Evolutionary conservation across 2,797 vertebrate genomes (phyloP).

Genomic region (Microchirus variegatus): DNA sequence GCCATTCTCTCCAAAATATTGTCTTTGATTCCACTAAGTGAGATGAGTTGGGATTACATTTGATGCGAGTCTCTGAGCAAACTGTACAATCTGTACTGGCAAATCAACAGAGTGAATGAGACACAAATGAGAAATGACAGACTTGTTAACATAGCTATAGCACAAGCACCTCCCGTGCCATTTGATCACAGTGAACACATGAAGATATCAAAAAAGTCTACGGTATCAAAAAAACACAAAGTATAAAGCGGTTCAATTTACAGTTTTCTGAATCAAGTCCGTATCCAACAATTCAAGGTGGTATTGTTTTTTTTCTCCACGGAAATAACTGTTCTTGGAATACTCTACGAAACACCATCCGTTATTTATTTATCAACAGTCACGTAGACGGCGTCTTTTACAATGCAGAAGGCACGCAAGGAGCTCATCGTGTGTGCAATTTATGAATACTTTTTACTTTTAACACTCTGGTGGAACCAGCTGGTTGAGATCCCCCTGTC

Average conservation of each 20-base stretch:
- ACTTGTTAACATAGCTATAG: constrained; percentile 61
- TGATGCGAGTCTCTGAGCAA: constrained; percentile 53
- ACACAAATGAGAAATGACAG: constrained; percentile 60
- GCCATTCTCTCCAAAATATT: constrained; percentile 68
- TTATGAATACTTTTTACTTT: constrained; percentile 28
- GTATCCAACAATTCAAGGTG: constrained; percentile 42
- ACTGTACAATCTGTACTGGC: constrained; percentile 67
- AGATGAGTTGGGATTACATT: constrained; percentile 49
- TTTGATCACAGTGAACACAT: constrained; percentile 75
- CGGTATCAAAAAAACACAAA: constrained; percentile 76
- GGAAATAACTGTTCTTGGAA: constrained; percentile 56
- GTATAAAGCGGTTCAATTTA: constrained; percentile 75
- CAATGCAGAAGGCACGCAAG: constrained; percentile 75
- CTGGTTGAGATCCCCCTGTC: constrained; percentile 47
- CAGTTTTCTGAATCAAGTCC: constrained; percentile 51
- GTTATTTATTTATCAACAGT: constrained; percentile 70
- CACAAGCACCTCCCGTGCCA: constrained; percentile 64
- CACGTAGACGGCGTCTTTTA: constrained; percentile 42
- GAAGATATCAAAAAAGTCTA: constrained; percentile 77
- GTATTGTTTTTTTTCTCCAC: constrained; percentile 24
- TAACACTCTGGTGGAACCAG: constrained; percentile 46
- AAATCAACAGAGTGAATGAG: constrained; percentile 47
- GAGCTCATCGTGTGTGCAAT: constrained; percentile 69
- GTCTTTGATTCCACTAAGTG: constrained; percentile 58
- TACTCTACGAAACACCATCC: constrained; percentile 53